phyloP scores from a whole-genome alignment of 2,888 invertebrate species.

The Mesorhabditis spiculigera region DNA sequence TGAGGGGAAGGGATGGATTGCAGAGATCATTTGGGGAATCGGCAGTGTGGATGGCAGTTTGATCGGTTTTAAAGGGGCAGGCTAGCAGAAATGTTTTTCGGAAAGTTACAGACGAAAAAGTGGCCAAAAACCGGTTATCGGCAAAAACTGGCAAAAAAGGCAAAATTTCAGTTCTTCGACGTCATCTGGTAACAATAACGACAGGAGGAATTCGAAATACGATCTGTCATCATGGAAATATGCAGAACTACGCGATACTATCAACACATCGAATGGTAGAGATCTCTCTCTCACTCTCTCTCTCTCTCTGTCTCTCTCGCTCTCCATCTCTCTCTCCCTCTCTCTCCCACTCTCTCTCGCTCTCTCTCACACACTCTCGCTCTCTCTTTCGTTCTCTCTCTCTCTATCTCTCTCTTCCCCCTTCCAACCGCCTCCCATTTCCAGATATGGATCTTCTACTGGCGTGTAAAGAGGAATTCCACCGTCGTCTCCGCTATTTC shows the following conservation, averaged over 20 bases:
- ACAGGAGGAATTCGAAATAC: conserved; percentile 67
- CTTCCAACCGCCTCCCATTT: conserved; percentile 64
- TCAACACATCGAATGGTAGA: conserved; percentile 85
- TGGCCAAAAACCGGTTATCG: conserved; percentile 4
- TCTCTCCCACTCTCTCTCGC: too few species aligned
- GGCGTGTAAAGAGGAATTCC: conserved; percentile 95
- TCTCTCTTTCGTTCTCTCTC: too few species aligned
- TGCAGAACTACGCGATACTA: conserved; percentile 90
- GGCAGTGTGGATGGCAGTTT: background rate
- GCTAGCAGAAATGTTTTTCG: background rate
- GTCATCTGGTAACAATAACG: conserved; percentile 3
- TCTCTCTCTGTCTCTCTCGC: too few species aligned
- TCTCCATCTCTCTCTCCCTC: too few species aligned
- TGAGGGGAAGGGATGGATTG: too few species aligned
- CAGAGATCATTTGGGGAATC: background rate
- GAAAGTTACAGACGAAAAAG: background rate
- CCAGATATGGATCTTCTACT: conserved; percentile 79
- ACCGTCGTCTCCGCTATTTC: conserved; percentile 92
- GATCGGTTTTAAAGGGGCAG: background rate
- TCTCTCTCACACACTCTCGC: too few species aligned
- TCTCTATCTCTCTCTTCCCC: too few species aligned
- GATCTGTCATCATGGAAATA: conserved; percentile 97
- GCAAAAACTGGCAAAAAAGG: background rate
- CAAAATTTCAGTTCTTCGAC: background rate
- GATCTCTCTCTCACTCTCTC: background rate